Base-by-base conservation (phyloP, 92 coral and sea anemone genomes). In the Epizoanthus scotinus region DNA sequence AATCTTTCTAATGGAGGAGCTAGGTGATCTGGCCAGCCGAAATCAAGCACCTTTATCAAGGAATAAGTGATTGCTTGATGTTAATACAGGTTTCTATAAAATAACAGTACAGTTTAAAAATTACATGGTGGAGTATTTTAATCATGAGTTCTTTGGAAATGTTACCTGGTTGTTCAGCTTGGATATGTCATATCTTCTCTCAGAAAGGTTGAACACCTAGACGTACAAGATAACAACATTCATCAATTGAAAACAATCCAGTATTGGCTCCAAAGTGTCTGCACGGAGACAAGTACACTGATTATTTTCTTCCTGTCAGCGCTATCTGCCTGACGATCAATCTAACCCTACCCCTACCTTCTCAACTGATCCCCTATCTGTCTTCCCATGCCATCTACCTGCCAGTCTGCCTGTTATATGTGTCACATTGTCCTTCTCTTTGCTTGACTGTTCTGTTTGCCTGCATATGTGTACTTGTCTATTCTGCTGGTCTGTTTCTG, bases 11-110 rank as follows among this genome's bases (percentile, higher is more conserved):
- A 36, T 8, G 98, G 98, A 24, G 98, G 98, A n/a, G 98, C 98
- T 31, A 92, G 79, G 54, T 95, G 98, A 60, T 95, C 98, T 6
- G 98, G 98, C 98, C 98, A 95, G 85, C 98, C 98, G 85, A 95
- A 95, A 74, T 95, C 98, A n/a, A 95, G 78, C 7, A 95, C 98
- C 98, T 95, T 75, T 18, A 61, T 49, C 66, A 63, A 22, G 14
- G 24, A 6, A 65, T 8, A n/a, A 3, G 44, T 13, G 47, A 62
- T 19, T 0, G 29, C 40, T 12, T 6, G n/a, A n/a, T n/a, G 24
- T 65, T n/a, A 50, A 53, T 44, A 44, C 52, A 44, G 15, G 52
- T 9, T 44, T 8, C 2, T 44, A 8, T 8, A 44, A 5, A 44
- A 44, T 47, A 47, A 47, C 63, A 56, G 24, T 6, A 28, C 40